Conservation (phyloP, 2,797 vertebrate genomes). For the Phylloscopus collybita region DNA sequence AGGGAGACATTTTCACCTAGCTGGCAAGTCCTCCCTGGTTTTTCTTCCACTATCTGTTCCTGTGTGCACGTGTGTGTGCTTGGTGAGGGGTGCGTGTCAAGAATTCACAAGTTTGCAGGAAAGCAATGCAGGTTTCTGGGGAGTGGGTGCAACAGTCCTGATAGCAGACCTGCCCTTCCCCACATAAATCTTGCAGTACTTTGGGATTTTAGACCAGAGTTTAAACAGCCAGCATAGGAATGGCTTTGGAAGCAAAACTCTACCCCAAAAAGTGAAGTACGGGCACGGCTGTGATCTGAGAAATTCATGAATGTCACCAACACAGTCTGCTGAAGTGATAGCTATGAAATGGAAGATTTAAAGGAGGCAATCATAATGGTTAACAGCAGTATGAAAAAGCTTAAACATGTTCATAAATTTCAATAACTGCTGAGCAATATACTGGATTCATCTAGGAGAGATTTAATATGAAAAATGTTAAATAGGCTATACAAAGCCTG, state of each 20-base stretch:
- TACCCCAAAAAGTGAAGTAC: neutral
- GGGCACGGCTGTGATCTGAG: neutral
- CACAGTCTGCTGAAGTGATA: slow-evolving; percentile 29
- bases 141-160: neutral
- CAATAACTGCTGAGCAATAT: slow-evolving; percentile 57
- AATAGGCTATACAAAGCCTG: slow-evolving; percentile 25
- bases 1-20: neutral
- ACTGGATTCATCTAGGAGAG: slow-evolving; percentile 35
- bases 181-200: neutral
- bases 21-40: neutral
- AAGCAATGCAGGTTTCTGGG: neutral
- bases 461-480: slow-evolving; percentile 65
- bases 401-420: slow-evolving; percentile 64
- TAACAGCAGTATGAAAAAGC: slow-evolving; percentile 50
- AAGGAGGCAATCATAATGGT: slow-evolving; percentile 42
- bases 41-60: neutral
- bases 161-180: neutral
- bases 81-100: neutral
- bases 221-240: neutral
- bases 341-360: slow-evolving; percentile 55
- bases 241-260: neutral
- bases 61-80: accelerated
- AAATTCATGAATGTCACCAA: slow-evolving; percentile 35
- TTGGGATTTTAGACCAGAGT: neutral
- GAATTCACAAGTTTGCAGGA: neutral